phyloP scores from a whole-genome alignment of 2,888 invertebrate genomes.

The Aplocera efformata region DNA sequence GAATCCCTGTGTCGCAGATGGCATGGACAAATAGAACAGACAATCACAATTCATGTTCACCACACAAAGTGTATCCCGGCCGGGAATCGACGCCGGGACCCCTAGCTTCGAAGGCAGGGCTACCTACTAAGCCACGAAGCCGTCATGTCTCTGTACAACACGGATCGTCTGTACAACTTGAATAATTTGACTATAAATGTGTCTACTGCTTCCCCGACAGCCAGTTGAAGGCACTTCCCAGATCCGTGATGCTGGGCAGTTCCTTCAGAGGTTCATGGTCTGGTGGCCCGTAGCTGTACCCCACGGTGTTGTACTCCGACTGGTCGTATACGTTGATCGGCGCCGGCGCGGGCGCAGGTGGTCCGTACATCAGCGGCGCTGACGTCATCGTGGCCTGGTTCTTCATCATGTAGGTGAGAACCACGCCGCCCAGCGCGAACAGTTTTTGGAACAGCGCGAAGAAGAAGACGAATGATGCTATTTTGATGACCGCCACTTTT shows the following conservation, averaged over 20 bases:
- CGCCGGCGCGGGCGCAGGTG: conserved; percentile 25
- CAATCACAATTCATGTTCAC: too few relatives aligned
- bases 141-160: too few relatives aligned
- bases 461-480: conserved; percentile 58
- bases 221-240: conserved; percentile 54
- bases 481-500: conserved; percentile 61
- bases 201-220: conserved; percentile 49
- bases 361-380: not conserved
- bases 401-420: conserved; percentile 62
- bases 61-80: too few relatives aligned
- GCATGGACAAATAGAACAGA: too few relatives aligned
- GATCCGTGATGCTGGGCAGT: conserved; percentile 46
- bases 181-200: conserved; percentile 4
- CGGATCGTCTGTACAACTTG: not conserved
- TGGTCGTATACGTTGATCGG: conserved; percentile 47
- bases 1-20: too few relatives aligned
- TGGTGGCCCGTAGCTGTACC: conserved; percentile 67
- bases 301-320: conserved; percentile 64
- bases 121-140: too few relatives aligned
- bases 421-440: conserved; percentile 54
- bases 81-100: too few relatives aligned
- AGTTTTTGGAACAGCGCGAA: conserved; percentile 69
- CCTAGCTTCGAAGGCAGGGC: too few relatives aligned
- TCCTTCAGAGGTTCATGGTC: conserved; percentile 45
- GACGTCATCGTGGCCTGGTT: conserved; percentile 29